Base-by-base conservation (phyloP, 2,113 vertebrate species). In the Pao palembangensis region DNA sequence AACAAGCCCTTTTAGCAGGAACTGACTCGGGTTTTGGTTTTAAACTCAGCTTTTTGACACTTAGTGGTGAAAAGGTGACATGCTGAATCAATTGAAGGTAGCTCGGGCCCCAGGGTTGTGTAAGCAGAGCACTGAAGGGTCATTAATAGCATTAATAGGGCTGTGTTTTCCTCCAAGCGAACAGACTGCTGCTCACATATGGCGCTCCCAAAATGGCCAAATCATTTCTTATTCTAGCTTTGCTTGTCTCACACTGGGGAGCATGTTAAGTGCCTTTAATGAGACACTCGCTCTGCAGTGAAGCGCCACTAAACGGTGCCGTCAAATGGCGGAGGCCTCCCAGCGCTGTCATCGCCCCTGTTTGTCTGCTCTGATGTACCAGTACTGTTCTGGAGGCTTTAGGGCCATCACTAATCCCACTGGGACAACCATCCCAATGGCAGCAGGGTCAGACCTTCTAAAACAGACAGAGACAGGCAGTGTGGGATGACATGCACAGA, bases 361-460 rank as follows among this genome's bases (percentile, higher is more conserved):
- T 84, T 87, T 83, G 76, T 85, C 86, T 81, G 68, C 64, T 58
- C 42, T 83, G 88, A 91, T 91, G 90, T 91, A 92, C 76, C 83
- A 75, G 76, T 63, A 15, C 69, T 72, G 83, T 85, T 84, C 80
- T 79, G 64, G 58, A 79, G 73, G 81, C 78, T 85, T 73, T 68
- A 84, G 84, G 78, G 80, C 77, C 81, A 81, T 80, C 86, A 71
- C 80, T 89, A 80, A 90, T 89, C 84, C 85, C 87, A 59, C 59
- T 47, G 76, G 83, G 78, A 80, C 58, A 78, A 69, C 75, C 84
- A 65, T 80, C 67, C 75, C 75, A 85, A 75, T 44, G 63, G 62
- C 73, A 28, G 64, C 58, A 73, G 74, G 85, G 76, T 80, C 81
- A 63, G 79, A 58, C 19, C 58, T 16, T 58, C 53, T 52, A 51